phyloP scores from a whole-genome alignment of 2,888 invertebrate species.

The Drosophila mimetica region DNA sequence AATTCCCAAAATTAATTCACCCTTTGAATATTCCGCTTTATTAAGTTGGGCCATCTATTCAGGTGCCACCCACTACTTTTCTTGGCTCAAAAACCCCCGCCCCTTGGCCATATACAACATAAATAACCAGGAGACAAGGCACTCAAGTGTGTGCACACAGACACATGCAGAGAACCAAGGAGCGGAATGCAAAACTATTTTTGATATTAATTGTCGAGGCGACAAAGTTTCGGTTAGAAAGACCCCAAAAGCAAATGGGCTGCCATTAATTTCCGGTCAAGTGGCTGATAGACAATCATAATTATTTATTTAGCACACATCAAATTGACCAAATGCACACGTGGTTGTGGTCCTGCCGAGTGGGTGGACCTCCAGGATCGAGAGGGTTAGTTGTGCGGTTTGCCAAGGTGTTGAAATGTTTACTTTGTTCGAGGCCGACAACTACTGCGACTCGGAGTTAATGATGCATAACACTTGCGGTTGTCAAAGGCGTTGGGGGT shows the following conservation, averaged over 20 bases:
- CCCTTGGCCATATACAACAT: constrained; percentile 65
- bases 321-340: constrained; percentile 74
- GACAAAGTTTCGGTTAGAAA: constrained; percentile 31
- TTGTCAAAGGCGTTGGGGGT: constrained; percentile 33
- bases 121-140: constrained; percentile 66
- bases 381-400: constrained; percentile 68
- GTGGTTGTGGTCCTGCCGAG: constrained; percentile 53
- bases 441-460: constrained; percentile 70
- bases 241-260: constrained; percentile 53
- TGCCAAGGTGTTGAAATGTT: constrained; percentile 75
- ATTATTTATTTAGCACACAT: constrained; percentile 74
- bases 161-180: constrained; percentile 8
- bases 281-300: constrained; percentile 76
- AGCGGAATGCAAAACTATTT: constrained; percentile 63
- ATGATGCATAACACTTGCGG: constrained; percentile 73
- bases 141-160: constrained; percentile 68
- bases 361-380: neutral
- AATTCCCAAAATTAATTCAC: constrained; percentile 26
- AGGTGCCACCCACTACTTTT: neutral
- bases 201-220: constrained; percentile 73
- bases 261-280: constrained; percentile 78
- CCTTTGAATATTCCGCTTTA: constrained; percentile 32
- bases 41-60: constrained; percentile 27
- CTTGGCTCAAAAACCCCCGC: neutral
- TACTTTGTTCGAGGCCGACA: constrained; percentile 66